phyloP scores from a whole-genome alignment of 2,113 vertebrate species.

The Elephantulus edwardii region DNA sequence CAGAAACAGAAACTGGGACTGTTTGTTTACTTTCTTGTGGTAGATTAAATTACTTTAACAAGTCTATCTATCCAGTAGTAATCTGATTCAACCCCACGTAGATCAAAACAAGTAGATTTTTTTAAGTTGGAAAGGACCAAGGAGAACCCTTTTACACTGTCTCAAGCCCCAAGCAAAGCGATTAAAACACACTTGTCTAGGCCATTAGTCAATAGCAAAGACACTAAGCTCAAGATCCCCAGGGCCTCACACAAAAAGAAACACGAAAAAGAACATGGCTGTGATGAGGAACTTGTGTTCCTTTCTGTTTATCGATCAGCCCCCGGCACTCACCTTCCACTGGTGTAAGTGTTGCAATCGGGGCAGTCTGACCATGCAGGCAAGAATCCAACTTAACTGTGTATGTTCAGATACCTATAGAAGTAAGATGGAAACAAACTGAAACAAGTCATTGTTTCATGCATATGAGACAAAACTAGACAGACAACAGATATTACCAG shows the following conservation, averaged over 20 bases:
- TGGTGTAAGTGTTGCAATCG: constrained; percentile 94
- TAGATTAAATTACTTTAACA: constrained; percentile 12
- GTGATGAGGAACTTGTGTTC: neutral
- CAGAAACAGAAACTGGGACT: no score
- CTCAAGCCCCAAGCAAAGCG: neutral
- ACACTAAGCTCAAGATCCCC: neutral
- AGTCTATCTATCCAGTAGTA: neutral
- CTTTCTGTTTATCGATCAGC: neutral
- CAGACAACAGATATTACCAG: neutral
- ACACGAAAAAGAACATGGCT: no score
- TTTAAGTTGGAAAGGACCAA: neutral
- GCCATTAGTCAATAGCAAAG: neutral
- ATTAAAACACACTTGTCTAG: neutral
- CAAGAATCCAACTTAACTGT: constrained; percentile 94
- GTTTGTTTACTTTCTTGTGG: neutral
- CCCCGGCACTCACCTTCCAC: constrained; percentile 90
- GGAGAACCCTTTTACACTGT: neutral
- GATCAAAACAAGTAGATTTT: neutral
- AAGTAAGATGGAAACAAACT: constrained; percentile 22
- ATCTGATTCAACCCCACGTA: neutral
- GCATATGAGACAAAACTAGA: neutral
- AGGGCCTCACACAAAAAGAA: neutral
- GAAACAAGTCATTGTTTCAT: neutral
- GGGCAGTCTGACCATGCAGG: constrained; percentile 93
- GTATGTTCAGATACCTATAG: constrained; percentile 92